These are phyloP conservation scores for Matsumyia berberina DNA, from an alignment of 2,888 invertebrate genomes.

Conservation along the genomic window DNA sequence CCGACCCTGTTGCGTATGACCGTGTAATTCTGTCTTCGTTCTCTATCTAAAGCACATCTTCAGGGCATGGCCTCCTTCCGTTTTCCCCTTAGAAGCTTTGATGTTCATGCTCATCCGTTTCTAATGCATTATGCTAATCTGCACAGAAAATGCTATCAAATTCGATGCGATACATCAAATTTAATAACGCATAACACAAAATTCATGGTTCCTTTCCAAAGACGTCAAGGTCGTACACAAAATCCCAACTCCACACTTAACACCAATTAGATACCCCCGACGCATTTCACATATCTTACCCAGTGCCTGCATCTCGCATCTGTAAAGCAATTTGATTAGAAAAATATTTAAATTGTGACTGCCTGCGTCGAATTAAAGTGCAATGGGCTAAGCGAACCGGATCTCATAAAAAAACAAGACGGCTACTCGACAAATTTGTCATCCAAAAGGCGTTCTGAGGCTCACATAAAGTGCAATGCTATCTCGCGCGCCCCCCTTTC, in stretches of 20 bases:
- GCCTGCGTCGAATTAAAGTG: slow-evolving; percentile 32
- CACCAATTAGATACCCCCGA: slow-evolving; percentile 24
- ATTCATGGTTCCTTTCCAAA: slow-evolving; percentile 43
- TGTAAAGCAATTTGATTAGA: slow-evolving; percentile 6
- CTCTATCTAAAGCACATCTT: not conserved
- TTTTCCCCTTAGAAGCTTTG: not conserved
- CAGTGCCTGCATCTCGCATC: not conserved
- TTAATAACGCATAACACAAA: slow-evolving; percentile 36
- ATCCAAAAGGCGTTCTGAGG: slow-evolving; percentile 43
- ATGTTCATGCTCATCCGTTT: not conserved
- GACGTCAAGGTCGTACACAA: slow-evolving; percentile 37
- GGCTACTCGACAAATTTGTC: slow-evolving; percentile 51
- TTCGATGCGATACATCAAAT: slow-evolving; percentile 46
- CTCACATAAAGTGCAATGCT: slow-evolving; percentile 54
- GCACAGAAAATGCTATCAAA: not conserved
- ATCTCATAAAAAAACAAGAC: slow-evolving; percentile 37
- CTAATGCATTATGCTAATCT: not conserved
- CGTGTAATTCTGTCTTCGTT: too few species aligned
- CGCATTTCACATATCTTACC: slow-evolving; percentile 2
- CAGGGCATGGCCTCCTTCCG: slow-evolving; percentile 2
- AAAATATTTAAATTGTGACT: slow-evolving; percentile 33
- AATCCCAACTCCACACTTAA: slow-evolving; percentile 1
- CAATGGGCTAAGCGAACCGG: slow-evolving; percentile 63
- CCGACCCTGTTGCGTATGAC: too few species aligned
- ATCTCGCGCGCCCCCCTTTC: not conserved